A percentile compares a stretch with the other conserved stretches of the same genome.
phyloP scores from a whole-genome alignment of 2,888 invertebrate genomes.

The Leptogaster cylindrica region DNA sequence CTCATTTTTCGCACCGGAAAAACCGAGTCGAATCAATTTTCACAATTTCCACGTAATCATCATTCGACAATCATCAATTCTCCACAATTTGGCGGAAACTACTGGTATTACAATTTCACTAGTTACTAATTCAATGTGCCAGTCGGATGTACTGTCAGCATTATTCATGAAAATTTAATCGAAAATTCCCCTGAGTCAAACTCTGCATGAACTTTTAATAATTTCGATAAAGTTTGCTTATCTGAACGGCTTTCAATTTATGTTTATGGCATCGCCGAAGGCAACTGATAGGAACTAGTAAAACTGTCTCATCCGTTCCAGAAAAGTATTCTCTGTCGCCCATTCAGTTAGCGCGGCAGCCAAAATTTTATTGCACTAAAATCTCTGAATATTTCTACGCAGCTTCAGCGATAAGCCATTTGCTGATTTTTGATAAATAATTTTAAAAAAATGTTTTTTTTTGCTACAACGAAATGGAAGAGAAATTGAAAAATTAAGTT shows the following conservation, averaged over 20 bases:
- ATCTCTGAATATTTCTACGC: background rate
- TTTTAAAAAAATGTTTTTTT: too few species aligned
- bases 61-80: too few species aligned
- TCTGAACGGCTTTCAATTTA: constrained; percentile 41
- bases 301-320: constrained; percentile 37
- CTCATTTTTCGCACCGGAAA: too few species aligned
- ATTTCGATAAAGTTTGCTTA: constrained; percentile 43
- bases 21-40: too few species aligned
- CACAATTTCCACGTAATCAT: too few species aligned
- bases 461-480: too few species aligned
- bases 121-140: constrained; percentile 35
- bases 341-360: constrained; percentile 14
- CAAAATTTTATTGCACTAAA: constrained; percentile 26
- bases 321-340: constrained; percentile 28
- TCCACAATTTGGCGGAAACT: too few species aligned
- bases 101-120: constrained; percentile 24
- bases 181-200: constrained; percentile 15
- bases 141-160: constrained; percentile 32
- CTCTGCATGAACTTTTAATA: constrained; percentile 41
- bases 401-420: background rate
- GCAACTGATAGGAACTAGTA: constrained; percentile 39
- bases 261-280: constrained; percentile 41
- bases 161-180: constrained; percentile 38
- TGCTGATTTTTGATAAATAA: too few species aligned
- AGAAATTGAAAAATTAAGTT: too few species aligned